These are phyloP conservation scores for Charina bottae DNA, from an alignment of 2,113 vertebrate species.

Conservation along the genomic window DNA sequence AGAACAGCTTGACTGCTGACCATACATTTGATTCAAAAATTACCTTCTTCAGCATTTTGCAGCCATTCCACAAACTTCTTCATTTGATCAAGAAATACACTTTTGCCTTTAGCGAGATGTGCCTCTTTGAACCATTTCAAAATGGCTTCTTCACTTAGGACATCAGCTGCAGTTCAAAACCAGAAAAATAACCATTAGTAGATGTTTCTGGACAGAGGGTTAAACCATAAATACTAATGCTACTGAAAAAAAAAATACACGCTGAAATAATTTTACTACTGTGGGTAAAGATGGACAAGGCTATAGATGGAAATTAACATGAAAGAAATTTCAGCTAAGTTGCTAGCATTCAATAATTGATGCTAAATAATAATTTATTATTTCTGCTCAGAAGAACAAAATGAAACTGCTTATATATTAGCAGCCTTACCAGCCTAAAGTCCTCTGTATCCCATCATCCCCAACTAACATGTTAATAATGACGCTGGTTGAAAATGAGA, in stretches of 20 bases:
- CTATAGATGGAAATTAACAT: not conserved
- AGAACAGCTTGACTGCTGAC: not conserved
- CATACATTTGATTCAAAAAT: not conserved
- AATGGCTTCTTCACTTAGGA: conserved; percentile 91
- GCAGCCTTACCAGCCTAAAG: too few relatives aligned
- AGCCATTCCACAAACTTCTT: conserved; percentile 95
- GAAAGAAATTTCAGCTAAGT: not conserved
- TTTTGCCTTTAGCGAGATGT: conserved; percentile 90
- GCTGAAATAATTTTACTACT: not conserved
- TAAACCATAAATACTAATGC: not conserved
- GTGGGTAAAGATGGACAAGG: not conserved
- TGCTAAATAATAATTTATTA: not conserved
- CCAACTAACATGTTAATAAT: too few relatives aligned
- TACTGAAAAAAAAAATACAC: not conserved
- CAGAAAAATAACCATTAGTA: conserved; percentile 14
- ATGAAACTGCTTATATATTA: not conserved
- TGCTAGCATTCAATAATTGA: not conserved
- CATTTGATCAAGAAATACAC: conserved; percentile 93
- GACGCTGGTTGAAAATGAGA: too few relatives aligned
- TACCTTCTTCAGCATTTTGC: conserved; percentile 93
- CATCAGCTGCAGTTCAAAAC: conserved; percentile 81
- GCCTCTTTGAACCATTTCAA: conserved; percentile 92
- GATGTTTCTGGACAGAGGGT: not conserved
- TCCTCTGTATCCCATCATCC: too few relatives aligned
- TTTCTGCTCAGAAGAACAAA: not conserved